Conservation (phyloP, 2,888 invertebrate genomes). For the Euproctis similis region DNA sequence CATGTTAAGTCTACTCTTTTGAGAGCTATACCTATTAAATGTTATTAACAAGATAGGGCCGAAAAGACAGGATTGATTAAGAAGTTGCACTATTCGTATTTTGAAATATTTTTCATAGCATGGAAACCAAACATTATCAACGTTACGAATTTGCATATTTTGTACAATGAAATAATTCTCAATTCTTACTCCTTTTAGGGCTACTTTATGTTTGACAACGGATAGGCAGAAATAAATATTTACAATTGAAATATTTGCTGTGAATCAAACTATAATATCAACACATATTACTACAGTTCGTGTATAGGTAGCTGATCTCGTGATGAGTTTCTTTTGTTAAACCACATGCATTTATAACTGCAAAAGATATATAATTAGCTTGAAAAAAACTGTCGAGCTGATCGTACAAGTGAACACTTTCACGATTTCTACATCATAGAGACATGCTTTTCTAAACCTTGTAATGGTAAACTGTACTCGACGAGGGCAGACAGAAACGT, state of each 20-base stretch:
- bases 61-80: too few species aligned
- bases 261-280: background rate
- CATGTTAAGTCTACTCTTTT: too few species aligned
- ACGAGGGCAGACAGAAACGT: background rate
- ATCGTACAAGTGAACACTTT: constrained; percentile 17
- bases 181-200: too few species aligned
- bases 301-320: constrained; percentile 11
- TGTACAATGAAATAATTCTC: too few species aligned
- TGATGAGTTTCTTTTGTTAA: constrained; percentile 8
- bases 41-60: too few species aligned
- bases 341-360: constrained; percentile 12
- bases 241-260: constrained; percentile 5
- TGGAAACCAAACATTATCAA: too few species aligned
- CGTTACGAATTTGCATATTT: too few species aligned
- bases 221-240: constrained; percentile 3
- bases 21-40: too few species aligned
- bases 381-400: constrained; percentile 9
- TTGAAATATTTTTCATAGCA: too few species aligned
- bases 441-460: constrained; percentile 18
- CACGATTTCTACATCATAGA: constrained; percentile 26
- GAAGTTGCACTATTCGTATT: too few species aligned
- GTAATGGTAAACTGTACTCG: constrained; percentile 10
- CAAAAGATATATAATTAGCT: constrained; percentile 12
- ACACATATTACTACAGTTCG: too few species aligned
- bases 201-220: too few species aligned